phyloP scores from a whole-genome alignment of 1,140 invertebrate genomes.

The Lordiphosa clarofinis region DNA sequence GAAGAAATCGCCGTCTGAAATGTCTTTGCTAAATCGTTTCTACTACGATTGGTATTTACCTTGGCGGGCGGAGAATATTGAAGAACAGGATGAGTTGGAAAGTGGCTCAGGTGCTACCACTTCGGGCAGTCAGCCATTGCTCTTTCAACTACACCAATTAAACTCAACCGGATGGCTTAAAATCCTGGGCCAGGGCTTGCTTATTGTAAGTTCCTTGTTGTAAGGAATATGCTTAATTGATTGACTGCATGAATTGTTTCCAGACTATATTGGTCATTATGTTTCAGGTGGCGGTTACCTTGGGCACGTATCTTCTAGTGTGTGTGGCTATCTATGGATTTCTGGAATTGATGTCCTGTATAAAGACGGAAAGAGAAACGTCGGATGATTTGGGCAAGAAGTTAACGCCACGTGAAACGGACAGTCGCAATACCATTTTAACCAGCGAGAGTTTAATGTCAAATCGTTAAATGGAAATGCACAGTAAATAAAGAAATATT shows the following conservation, averaged over 20 bases:
- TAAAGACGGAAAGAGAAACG: constrained; percentile 1
- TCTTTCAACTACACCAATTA: constrained; percentile 2
- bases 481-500: too few relatives aligned
- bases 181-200: constrained; percentile 12
- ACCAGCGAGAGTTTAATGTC: constrained; percentile 59
- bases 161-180: constrained; percentile 8
- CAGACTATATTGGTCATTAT: constrained; percentile 54
- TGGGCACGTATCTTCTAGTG: constrained; percentile 29
- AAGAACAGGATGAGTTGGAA: not conserved
- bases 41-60: constrained; percentile 58
- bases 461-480: constrained; percentile 4
- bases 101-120: not conserved
- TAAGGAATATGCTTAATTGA: constrained; percentile 3
- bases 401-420: constrained; percentile 11
- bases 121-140: constrained; percentile 10
- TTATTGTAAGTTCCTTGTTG: constrained; percentile 44
- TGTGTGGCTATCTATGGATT: constrained; percentile 29
- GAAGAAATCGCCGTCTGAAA: constrained; percentile 29
- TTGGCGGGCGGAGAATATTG: constrained; percentile 14
- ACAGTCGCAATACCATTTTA: constrained; percentile 3
- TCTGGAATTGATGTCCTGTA: constrained; percentile 20
- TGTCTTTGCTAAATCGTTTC: constrained; percentile 28
- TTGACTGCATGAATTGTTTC: constrained; percentile 27
- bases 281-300: constrained; percentile 45
- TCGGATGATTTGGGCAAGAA: constrained; percentile 4